Evolutionary conservation across 2,797 vertebrate species (phyloP), one percentile per base, ranked within the genome.

Genomic region (Xiphorhynchus erythropygius): DNA sequence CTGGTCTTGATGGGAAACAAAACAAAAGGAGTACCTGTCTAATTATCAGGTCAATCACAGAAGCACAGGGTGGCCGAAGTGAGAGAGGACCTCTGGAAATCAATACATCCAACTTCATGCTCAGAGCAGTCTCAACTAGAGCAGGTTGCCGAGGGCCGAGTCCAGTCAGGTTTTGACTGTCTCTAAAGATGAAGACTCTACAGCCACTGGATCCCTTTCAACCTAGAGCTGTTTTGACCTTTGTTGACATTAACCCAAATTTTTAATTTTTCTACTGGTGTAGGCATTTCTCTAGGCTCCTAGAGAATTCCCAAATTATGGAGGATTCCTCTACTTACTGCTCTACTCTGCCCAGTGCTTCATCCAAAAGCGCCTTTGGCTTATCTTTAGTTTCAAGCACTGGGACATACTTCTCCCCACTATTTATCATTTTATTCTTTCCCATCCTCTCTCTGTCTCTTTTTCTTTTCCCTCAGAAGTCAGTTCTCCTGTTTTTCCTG

Each of bases 81-180:
- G 80, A 47, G 49, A 86, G 65, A 88, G 2, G 4, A 5, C 11
- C 53, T 86, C 32, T 89, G 57, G 13, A 73, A 67, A 69, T 49
- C 16, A 32, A 7, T 0, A 30, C 41, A 56, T 33, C 15, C 47
- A 70, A 2, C 23, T 41, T 21, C 27, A n/a, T 0, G 0, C 5
- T 70, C 28, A 25, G 35, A 69, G 18, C 19, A 37, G 19, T 19
- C 37, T 37, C 39, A 53, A 8, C 16, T 17, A 35, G 5, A 68
- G 8, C 19, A 68, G 41, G 16, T 5, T 60, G 30, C 32, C 82
- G n/a, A 87, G 23, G 6, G 12, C 3, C 0, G 0, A 22, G 30
- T 46, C 44, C 32, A 33, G 18, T n/a, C 25, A 42, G 8, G 47
- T 30, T 83, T 67, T 80, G 16, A 55, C 7, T 49, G 25, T 37